Base-by-base conservation (phyloP, 1,140 invertebrate genomes). In the Arion vulgaris region DNA sequence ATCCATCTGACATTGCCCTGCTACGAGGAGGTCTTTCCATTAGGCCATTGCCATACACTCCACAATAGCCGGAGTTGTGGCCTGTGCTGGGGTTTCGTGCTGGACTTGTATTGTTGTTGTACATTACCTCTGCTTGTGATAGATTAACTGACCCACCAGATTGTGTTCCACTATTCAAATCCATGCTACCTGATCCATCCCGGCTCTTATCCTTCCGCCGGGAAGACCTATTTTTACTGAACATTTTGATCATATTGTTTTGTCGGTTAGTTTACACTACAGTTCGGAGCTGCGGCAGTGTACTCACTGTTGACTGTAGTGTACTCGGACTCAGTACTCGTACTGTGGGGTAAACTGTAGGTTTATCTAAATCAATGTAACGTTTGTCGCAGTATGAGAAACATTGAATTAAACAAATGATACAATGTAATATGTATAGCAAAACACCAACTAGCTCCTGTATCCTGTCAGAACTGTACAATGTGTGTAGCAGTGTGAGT, bases 161-260 rank as follows among this genome's bases (percentile, higher is more conserved):
- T 13, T 71, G 78, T 71, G 28, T 13, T 49, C 45, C 51, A 19
- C 32, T 73, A 26, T 62, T 36, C 5, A 41, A 36, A 17, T 51
- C 28, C 28, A 38, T 28, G 23, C n/a, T 69, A 66, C 66, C 36
- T 41, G 39, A 41, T 71, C 38, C 68, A 57, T 62, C 51, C 1
- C 71, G 71, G n/a, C 32, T 73, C 41, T 81, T 81, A n/a, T 81
- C 80, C 38, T 81, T 78, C 15, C 81, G 49, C 32, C 85, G 80
- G 0, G 84, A 83, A n/a, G 85, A 86, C 28, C 85, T 74, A 76
- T 74, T 86, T 72, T 84, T 85, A 39, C 80, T 84, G 62, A 85
- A 85, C 84, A 85, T 85, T 53, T 82, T 82, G 28, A 79, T 85
- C 84, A 85, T 81, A 62, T 39, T 62, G 53, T 68, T 68, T 57